Percentiles rank a stretch among this genome's conserved stretches.
Conservation (phyloP, 30 jellyfish, hydroid and myxozoan species). For the Sanderia malayensis region DNA sequence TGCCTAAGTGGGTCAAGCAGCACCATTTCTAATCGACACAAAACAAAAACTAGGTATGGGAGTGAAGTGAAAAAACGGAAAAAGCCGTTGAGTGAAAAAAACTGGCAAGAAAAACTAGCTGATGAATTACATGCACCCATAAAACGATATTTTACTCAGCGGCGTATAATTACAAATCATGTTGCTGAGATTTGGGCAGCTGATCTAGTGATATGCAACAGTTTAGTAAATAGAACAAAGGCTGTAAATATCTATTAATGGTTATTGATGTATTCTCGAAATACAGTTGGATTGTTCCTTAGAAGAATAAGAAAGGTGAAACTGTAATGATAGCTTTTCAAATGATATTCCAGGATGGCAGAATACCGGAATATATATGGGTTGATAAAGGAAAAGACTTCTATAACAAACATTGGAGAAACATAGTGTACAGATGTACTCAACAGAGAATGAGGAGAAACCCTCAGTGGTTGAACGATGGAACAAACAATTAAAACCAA, state of each 20-base stretch:
- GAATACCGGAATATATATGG: constrained; percentile 32
- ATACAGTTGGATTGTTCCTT: constrained; percentile 61
- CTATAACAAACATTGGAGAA: constrained; percentile 15
- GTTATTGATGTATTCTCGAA: constrained; percentile 59
- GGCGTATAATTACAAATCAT: too few species aligned
- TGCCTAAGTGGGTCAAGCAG: too few species aligned
- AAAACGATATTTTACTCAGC: too few species aligned
- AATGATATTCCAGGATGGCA: neutral
- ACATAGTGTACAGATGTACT: constrained; percentile 9
- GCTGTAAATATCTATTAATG: constrained; percentile 49
- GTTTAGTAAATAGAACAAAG: too few species aligned
- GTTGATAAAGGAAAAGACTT: constrained; percentile 69
- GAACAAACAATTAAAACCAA: neutral
- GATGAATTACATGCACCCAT: too few species aligned
- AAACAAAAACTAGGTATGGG: too few species aligned
- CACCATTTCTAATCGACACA: too few species aligned
- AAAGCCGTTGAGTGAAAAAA: too few species aligned
- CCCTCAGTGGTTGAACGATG: constrained; percentile 21
- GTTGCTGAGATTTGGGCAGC: too few species aligned
- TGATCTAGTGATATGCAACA: too few species aligned
- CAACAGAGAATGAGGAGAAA: constrained; percentile 33
- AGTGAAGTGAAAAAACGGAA: too few species aligned
- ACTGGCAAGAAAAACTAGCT: too few species aligned
- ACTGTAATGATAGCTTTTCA: constrained; percentile 23
- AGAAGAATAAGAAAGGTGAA: constrained; percentile 38